Evolutionary conservation across 1,140 invertebrate genomes (phyloP), one percentile per base, ranked within the genome.

Genomic region (Drosophila lacteicornis): DNA sequence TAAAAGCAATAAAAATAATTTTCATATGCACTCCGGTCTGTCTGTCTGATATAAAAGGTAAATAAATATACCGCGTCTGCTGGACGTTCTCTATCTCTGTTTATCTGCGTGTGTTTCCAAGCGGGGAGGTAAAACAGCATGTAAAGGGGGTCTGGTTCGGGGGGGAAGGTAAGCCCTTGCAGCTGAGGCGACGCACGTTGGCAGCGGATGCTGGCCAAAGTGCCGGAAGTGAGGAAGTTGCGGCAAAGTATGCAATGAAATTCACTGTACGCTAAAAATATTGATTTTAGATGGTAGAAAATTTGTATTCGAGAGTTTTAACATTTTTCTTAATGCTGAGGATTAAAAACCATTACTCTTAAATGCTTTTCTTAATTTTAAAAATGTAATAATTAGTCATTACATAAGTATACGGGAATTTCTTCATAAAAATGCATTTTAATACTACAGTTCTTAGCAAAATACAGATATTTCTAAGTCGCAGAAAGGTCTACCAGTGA

Each of bases 141-240:
- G 30, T 33, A 9, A 36, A 53, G 51, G 17, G 17, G 51, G 17
- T 9, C 27, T 51, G 36, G 55, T 68, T 38, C 15, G 17, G 49
- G 15, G 40, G 47, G 46, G 57, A 70, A 74, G 84, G 67, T 76
- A 73, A 82, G 55, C 40, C 56, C 30, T 42, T 36, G 61, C 58
- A 79, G 76, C 71, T 79, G 75, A 56, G 61, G 73, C 66, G 22
- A 46, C 77, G 71, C 77, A 80, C 57, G 80, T 51, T 60, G 49
- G 33, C 40, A 60, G 51, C 84, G 83, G 83, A 87, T 79, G 59
- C 60, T 33, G 46, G 13, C 66, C 63, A 90, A 84, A 88, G 84
- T 84, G 84, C 85, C 84, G 84, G 84, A 88, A 79, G 84, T 78
- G 69, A 78, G 84, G 73, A 90, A 75, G 84, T 73, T 75, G 85